phyloP scores from a whole-genome alignment of 2,888 invertebrate species.

The Scaptomyza tumidula region DNA sequence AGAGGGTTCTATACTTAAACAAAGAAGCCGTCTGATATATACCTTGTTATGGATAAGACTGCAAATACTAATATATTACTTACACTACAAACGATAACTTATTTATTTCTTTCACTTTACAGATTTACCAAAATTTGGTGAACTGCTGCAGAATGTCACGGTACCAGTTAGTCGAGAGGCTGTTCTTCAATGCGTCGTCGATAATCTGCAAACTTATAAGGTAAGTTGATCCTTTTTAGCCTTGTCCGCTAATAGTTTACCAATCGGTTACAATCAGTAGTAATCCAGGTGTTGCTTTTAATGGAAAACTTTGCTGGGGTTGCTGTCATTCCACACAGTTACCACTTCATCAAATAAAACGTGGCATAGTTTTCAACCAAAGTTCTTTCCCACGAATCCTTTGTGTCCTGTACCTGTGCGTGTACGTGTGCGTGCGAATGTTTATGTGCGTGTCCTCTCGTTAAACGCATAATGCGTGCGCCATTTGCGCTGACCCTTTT shows the following conservation, averaged over 20 bases:
- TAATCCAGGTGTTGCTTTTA: constrained; percentile 26
- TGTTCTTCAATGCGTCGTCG: constrained; percentile 88
- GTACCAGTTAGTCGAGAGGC: constrained; percentile 89
- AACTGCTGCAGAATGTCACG: constrained; percentile 88
- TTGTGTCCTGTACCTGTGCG: background rate
- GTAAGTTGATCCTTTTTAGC: constrained; percentile 82
- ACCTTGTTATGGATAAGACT: constrained; percentile 65
- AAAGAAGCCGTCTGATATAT: constrained; percentile 59
- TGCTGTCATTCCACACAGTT: constrained; percentile 62
- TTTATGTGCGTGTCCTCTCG: constrained; percentile 46
- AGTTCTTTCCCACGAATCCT: constrained; percentile 15
- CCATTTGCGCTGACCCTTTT: constrained; percentile 59
- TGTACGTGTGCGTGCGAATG: constrained; percentile 6
- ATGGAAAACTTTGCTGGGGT: constrained; percentile 30
- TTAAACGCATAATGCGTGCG: constrained; percentile 66
- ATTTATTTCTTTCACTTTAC: constrained; percentile 63
- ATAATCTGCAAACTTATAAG: constrained; percentile 89
- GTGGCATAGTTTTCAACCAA: constrained; percentile 47
- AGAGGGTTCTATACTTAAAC: constrained; percentile 51
- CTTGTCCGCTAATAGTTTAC: constrained; percentile 19
- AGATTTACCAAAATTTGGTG: constrained; percentile 89
- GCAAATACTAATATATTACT: background rate
- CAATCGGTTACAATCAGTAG: constrained; percentile 39
- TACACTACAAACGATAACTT: background rate
- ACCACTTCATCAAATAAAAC: constrained; percentile 75